Base-by-base conservation (phyloP, 2,797 vertebrate species). In the Melanotaenia pygmaea region DNA sequence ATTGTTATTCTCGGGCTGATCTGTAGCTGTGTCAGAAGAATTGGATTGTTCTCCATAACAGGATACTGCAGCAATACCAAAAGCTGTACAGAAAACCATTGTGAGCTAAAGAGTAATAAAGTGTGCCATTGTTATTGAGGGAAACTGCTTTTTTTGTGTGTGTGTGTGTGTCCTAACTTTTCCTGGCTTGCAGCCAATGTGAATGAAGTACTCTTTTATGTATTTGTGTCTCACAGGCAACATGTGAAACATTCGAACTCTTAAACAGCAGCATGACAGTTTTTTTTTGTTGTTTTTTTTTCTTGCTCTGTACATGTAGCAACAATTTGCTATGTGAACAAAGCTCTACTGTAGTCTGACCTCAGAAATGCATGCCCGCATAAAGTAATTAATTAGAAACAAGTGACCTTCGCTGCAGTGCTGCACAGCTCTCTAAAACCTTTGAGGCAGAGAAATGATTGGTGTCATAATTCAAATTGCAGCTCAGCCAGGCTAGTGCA, bases 21-120 rank as follows among this genome's bases (percentile, higher is more conserved):
- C 70, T 89, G 82, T 85, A 84, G 75, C 87, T 86, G 77, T 90
- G 88, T 88, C 82, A 90, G 88, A 91, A 86, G 84, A 88, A 90
- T 92, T 88, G 86, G 86, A 90, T 91, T 91, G 89, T 91, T 91
- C 84, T 77, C 88, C 91, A 92, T 91, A 93, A 94, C 92, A 92
- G 92, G 92, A 94, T 93, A 90, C 92, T 86, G 91, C 88, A 92
- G 91, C 79, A 85, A 81, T 83, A 90, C 87, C 87, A 86, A 89
- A 90, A 79, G 78, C 84, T 84, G 79, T 82, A 90, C 83, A 81
- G 67, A 92, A 86, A 91, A 83, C 78, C 87, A 90, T 88, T 90
- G 88, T 88, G 91, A 85, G 81, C 88, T 88, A 85, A 88, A 84
- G 77, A 88, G 90, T 85, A 87, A 91, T 92, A 92, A 92, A 92